A percentile compares a stretch with the other conserved stretches of the same genome.
Evolutionary conservation across 1,140 invertebrate genomes (phyloP).

Genomic region (Diachasma alloeum): DNA sequence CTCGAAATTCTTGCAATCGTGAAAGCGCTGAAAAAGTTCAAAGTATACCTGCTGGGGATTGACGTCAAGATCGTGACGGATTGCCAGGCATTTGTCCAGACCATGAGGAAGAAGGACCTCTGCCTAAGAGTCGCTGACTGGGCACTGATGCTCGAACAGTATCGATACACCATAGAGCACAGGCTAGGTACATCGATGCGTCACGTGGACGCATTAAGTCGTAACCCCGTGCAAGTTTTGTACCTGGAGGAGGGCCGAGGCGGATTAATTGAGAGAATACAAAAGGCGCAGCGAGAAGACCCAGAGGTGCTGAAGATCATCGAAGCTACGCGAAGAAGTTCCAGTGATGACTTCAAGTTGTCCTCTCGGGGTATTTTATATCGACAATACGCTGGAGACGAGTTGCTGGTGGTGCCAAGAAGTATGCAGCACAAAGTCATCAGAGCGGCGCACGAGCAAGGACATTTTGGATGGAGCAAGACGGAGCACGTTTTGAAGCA

Average conservation of each 20-base stretch:
- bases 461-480: slow-evolving; percentile 51
- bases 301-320: slow-evolving; percentile 3
- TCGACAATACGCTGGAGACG: slow-evolving; percentile 41
- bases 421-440: slow-evolving; percentile 40
- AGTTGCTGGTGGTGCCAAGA: slow-evolving; percentile 42
- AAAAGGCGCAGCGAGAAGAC: slow-evolving; percentile 17
- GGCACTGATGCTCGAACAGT: slow-evolving; percentile 47
- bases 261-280: not conserved
- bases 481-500: slow-evolving; percentile 42
- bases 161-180: slow-evolving; percentile 42
- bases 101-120: slow-evolving; percentile 40
- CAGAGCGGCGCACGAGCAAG: slow-evolving; percentile 41
- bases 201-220: slow-evolving; percentile 50
- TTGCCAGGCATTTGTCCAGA: slow-evolving; percentile 43
- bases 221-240: slow-evolving; percentile 32
- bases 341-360: slow-evolving; percentile 34
- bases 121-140: slow-evolving; percentile 45
- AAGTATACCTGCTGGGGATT: slow-evolving; percentile 18
- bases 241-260: not conserved
- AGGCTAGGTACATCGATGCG: slow-evolving; percentile 37
- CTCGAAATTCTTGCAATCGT: not conserved
- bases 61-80: slow-evolving; percentile 15
- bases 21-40: slow-evolving; percentile 1
- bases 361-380: slow-evolving; percentile 37
- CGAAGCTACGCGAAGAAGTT: not conserved